Evolutionary conservation across 2,797 vertebrate genomes (phyloP).

Genomic region (Austrolebias charrua): DNA sequence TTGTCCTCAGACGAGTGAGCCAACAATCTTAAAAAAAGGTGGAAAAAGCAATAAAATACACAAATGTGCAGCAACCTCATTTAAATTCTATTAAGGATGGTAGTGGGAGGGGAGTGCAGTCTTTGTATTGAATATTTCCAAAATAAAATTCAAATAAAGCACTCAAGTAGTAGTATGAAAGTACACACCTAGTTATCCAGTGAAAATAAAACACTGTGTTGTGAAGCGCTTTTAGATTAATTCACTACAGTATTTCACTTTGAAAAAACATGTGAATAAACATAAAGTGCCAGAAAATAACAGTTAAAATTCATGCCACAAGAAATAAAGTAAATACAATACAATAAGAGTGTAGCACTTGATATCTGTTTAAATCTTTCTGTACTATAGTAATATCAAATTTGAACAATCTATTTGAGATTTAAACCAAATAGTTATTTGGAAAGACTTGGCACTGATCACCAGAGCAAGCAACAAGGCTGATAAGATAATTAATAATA

Average conservation of each 20-base stretch:
- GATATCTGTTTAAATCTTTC: not conserved
- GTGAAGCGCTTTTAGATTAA: constrained; percentile 8
- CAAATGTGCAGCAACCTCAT: constrained; percentile 31
- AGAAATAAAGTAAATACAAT: constrained; percentile 1
- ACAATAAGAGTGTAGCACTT: not conserved
- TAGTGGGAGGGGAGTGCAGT: not conserved
- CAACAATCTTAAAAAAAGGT: constrained; percentile 24
- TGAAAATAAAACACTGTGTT: constrained; percentile 5
- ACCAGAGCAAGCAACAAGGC: not conserved
- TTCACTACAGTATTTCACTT: not conserved
- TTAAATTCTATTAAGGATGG: constrained; percentile 40
- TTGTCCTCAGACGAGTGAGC: constrained; percentile 24
- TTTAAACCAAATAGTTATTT: not conserved
- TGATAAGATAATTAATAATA: not conserved
- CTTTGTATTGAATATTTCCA: constrained; percentile 6
- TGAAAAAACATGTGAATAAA: constrained; percentile 11
- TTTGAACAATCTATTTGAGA: not conserved
- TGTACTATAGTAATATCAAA: not conserved
- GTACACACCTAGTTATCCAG: not conserved
- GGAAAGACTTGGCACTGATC: not conserved
- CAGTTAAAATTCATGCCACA: not conserved
- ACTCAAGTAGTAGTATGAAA: constrained; percentile 2
- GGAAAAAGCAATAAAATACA: constrained; percentile 36
- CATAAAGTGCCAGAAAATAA: not conserved
- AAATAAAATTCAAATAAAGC: constrained; percentile 32